Evolutionary conservation across 2,888 invertebrate genomes (phyloP), one percentile per base, ranked within the genome.

Genomic region (Hermaeophaga mercurialis): DNA sequence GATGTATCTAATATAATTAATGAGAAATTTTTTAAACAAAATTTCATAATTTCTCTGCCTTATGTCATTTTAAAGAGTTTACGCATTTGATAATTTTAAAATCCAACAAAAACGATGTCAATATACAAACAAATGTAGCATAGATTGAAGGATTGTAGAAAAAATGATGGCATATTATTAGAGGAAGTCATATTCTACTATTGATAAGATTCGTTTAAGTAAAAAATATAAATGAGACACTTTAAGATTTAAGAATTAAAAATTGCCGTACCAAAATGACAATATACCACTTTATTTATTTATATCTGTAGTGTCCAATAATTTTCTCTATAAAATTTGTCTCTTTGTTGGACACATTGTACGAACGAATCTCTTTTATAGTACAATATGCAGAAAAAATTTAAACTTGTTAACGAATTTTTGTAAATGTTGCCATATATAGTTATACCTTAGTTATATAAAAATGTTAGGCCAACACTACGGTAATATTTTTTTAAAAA

Each of bases 41-140:
- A 46, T 59, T 59, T 62, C 50, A 22, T 57, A 55, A 34, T 49
- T 44, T 47, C 54, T 28, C 17, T 36, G 26, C 17, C 41, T 36
- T n/a, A 18, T 24, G 12, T 28, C 14, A 43, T 47, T 56, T 54
- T 56, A 53, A 45, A 53, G 36, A 56, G 22, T 53, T 39, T 63
- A 54, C 59, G 56, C 59, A 61, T 43, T 43, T 26, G 24, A 38
- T 38, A 48, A 60, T 52, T 57, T 63, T 46, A 45, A 59, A 62
- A 56, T 59, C 59, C 49, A 57, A 50, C 26, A 43, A 45, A 65
- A 65, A 65, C 62, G 62, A 69, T 69, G 70, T 70, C 70, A 70
- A 70, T 70, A 70, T 64, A 61, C 55, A 64, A 66, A n/a, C n/a
- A n/a, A 62, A 56, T 46, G 53, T 61, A 64, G 61, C 50, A 41